Conservation (phyloP, 1,140 invertebrate species). For the Drosophila repletoides region DNA sequence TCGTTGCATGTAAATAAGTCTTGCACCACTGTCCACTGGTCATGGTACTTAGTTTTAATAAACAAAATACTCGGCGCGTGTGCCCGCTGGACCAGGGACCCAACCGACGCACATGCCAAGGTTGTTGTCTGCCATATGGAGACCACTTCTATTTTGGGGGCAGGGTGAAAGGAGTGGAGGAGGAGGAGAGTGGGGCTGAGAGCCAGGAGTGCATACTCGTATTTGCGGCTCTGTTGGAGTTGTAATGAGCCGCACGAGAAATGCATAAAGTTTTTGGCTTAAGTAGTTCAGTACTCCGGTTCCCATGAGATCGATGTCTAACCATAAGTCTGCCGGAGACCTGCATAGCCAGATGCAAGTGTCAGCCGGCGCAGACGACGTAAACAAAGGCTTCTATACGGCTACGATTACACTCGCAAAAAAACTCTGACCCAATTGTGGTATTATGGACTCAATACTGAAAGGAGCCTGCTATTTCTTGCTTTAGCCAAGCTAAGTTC, state of each 20-base stretch:
- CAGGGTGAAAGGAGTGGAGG: no score
- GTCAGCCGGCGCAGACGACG: constrained; percentile 26
- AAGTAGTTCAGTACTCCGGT: constrained; percentile 42
- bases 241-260: constrained; percentile 76
- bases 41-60: constrained; percentile 75
- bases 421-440: no score
- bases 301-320: constrained; percentile 71
- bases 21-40: constrained; percentile 28
- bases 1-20: not conserved
- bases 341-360: constrained; percentile 11
- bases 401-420: not conserved
- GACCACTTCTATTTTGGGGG: no score
- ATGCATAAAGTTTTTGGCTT: constrained; percentile 71
- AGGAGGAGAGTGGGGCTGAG: no score
- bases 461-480: no score
- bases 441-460: no score
- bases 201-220: no score
- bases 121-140: constrained; percentile 17
- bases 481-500: no score
- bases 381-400: constrained; percentile 44
- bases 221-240: constrained; percentile 55
- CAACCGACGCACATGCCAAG: constrained; percentile 5
- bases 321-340: constrained; percentile 59
- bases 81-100: constrained; percentile 20
- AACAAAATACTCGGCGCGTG: constrained; percentile 69